phyloP scores from a whole-genome alignment of 2,888 invertebrate genomes.

The Mycalesis mineus region DNA sequence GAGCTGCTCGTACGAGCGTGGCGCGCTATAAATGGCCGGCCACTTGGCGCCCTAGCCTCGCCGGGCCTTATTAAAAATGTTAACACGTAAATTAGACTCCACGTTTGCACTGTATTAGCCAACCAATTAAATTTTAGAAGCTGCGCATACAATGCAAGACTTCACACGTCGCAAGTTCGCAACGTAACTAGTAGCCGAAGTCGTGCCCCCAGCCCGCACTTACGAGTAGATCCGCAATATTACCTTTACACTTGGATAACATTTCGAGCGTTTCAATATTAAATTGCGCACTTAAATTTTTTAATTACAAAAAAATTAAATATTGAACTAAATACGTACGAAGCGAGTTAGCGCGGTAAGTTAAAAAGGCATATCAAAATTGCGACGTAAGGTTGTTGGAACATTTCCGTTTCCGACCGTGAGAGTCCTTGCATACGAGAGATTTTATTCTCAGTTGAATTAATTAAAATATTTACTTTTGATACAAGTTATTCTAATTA shows the following conservation, averaged over 20 bases:
- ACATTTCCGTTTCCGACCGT: conserved; percentile 61
- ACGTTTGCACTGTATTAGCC: conserved; percentile 67
- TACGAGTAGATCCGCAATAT: conserved; percentile 39
- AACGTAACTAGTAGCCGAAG: conserved; percentile 39
- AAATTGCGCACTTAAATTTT: conserved; percentile 47
- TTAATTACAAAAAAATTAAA: conserved; percentile 57
- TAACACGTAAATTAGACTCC: conserved; percentile 76
- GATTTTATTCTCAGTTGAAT: conserved; percentile 62
- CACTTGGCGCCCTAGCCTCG: conserved; percentile 72
- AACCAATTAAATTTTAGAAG: conserved; percentile 74
- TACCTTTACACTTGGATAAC: conserved; percentile 49
- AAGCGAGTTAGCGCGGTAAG: conserved; percentile 56
- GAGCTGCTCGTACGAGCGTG: conserved; percentile 66
- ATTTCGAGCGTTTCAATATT: conserved; percentile 44
- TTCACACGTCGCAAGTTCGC: conserved; percentile 42
- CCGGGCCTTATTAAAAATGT: conserved; percentile 76
- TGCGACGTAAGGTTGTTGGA: conserved; percentile 72
- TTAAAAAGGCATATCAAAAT: conserved; percentile 73
- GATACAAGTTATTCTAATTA: conserved; percentile 36
- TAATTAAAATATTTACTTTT: conserved; percentile 42
- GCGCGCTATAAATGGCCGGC: conserved; percentile 69
- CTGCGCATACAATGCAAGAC: conserved; percentile 56
- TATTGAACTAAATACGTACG: conserved; percentile 59
- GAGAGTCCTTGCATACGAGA: conserved; percentile 66
- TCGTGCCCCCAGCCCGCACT: conserved; percentile 37